phyloP scores from a whole-genome alignment of 2,113 vertebrate genomes.

The Istiophorus platypterus region DNA sequence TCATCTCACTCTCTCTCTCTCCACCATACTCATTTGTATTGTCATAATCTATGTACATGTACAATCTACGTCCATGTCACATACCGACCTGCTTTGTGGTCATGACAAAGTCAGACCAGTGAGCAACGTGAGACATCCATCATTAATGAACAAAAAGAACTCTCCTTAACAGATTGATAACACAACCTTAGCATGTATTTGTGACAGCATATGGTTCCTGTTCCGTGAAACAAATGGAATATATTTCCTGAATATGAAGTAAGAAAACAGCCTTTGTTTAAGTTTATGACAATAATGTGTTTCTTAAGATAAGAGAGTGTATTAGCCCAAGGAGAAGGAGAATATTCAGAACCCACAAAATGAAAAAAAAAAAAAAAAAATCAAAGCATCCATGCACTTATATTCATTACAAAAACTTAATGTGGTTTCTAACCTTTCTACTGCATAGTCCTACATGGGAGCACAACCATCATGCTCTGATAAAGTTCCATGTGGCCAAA shows the following conservation, averaged over 20 bases:
- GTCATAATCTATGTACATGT: constrained; percentile 46
- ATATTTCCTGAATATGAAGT: constrained; percentile 1
- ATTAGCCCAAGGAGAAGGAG: neutral
- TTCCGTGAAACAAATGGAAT: neutral
- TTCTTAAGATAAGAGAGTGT: neutral
- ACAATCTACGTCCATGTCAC: neutral
- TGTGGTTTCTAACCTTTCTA: neutral
- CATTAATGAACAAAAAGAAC: constrained; percentile 37
- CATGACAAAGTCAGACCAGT: constrained; percentile 13
- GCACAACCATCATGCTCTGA: neutral
- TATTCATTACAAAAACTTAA: neutral
- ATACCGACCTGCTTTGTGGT: neutral
- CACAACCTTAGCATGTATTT: constrained; percentile 1
- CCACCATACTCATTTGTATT: constrained; percentile 33
- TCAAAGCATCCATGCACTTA: neutral
- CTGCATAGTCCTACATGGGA: neutral
- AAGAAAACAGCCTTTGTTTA: neutral
- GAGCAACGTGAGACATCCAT: constrained; percentile 23
- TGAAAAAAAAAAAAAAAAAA: too few relatives aligned
- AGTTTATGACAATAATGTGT: neutral
- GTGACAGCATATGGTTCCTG: neutral
- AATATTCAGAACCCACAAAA: too few relatives aligned
- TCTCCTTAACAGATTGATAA: constrained; percentile 48
- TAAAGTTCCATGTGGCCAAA: neutral
- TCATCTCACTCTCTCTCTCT: constrained; percentile 18